phyloP scores from a whole-genome alignment of 2,888 invertebrate species.

The Lomographa bimaculata region DNA sequence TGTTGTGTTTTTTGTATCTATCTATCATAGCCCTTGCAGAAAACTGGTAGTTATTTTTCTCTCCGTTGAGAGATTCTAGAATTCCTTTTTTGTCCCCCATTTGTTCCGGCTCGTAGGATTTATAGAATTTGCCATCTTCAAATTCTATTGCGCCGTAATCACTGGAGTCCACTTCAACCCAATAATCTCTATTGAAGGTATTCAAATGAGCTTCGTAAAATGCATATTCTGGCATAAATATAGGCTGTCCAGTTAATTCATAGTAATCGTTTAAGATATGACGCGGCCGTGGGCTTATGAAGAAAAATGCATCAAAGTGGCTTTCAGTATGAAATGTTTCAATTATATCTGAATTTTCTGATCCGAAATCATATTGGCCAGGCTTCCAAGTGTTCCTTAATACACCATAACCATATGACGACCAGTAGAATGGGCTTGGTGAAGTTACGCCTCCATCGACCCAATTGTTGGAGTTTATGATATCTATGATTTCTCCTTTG shows the following conservation, averaged over 20 bases:
- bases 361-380: constrained; percentile 67
- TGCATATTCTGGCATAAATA: constrained; percentile 69
- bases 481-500: constrained; percentile 63
- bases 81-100: constrained; percentile 59
- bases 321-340: constrained; percentile 51
- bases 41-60: constrained; percentile 73
- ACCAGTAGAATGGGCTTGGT: constrained; percentile 75
- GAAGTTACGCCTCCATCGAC: constrained; percentile 68
- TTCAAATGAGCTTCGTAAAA: constrained; percentile 75
- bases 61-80: constrained; percentile 73
- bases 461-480: constrained; percentile 69
- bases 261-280: constrained; percentile 69
- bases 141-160: constrained; percentile 57
- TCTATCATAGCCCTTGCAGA: constrained; percentile 76
- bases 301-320: constrained; percentile 68
- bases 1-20: constrained; percentile 64
- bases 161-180: constrained; percentile 59
- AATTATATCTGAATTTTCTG: constrained; percentile 36
- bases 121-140: constrained; percentile 72
- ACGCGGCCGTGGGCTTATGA: constrained; percentile 55
- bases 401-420: constrained; percentile 66
- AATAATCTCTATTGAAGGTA: constrained; percentile 74
- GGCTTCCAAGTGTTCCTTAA: constrained; percentile 72
- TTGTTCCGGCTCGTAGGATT: constrained; percentile 61
- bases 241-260: constrained; percentile 68